A percentile compares a stretch with the other conserved stretches of the same genome.
phyloP scores from a whole-genome alignment of 2,888 invertebrate species.

The Hyposoter didymator region DNA sequence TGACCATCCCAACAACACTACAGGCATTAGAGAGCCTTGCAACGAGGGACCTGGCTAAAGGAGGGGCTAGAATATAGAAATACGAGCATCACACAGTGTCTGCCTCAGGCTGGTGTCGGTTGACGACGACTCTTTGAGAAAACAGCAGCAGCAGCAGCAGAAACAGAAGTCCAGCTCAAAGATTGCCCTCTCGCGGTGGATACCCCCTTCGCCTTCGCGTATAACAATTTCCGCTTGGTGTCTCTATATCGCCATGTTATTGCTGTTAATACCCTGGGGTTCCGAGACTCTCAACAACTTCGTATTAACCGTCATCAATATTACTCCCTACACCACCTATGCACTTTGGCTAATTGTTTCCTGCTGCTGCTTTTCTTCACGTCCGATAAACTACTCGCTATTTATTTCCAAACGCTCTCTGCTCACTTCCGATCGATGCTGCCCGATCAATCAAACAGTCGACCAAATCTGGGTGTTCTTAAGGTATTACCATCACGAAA shows the following conservation, averaged over 20 bases:
- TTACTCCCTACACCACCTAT: constrained; percentile 27
- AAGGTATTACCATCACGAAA: no score
- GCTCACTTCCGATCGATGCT: constrained; percentile 56
- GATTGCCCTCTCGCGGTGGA: constrained; percentile 30
- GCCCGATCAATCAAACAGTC: not conserved
- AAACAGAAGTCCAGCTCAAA: constrained; percentile 31
- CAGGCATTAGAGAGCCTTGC: not conserved
- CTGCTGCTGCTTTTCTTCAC: constrained; percentile 73
- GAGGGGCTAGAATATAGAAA: not conserved
- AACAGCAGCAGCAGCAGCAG: constrained; percentile 43
- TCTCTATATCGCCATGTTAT: constrained; percentile 26
- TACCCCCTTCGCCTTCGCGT: constrained; percentile 47
- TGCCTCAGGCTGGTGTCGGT: constrained; percentile 45
- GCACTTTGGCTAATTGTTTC: constrained; percentile 76
- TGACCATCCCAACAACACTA: not conserved
- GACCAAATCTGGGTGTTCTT: not conserved
- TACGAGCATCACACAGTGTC: constrained; percentile 46
- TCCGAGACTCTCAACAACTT: constrained; percentile 27
- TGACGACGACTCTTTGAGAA: constrained; percentile 48
- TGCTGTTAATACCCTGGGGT: constrained; percentile 50
- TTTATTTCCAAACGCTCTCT: constrained; percentile 58
- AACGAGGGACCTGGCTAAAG: not conserved
- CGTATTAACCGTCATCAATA: constrained; percentile 41
- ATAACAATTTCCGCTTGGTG: constrained; percentile 65
- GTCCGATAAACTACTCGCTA: constrained; percentile 61